Conservation (phyloP, 1,140 invertebrate species). For the Meloidogyne exigua region DNA sequence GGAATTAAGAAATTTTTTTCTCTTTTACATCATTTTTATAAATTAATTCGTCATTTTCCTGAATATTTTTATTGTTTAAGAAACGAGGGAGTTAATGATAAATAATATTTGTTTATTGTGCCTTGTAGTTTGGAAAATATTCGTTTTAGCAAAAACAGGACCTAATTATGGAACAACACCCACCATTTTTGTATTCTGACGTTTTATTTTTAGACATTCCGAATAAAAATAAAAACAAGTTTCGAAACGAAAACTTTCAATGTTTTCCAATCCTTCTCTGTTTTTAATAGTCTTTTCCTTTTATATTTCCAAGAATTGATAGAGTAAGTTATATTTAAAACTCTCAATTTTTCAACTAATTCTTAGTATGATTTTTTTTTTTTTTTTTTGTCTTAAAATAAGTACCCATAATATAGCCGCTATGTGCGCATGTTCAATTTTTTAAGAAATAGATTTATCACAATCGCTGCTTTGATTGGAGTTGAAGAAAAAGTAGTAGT, state of each 20-base stretch:
- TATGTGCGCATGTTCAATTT: not conserved
- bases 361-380: not conserved
- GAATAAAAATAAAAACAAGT: not conserved
- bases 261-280: not conserved
- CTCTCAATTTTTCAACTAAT: not conserved
- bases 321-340: not conserved
- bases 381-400: not conserved
- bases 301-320: not conserved
- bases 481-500: not conserved
- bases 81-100: too few relatives aligned
- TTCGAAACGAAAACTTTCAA: not conserved
- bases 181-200: too few relatives aligned
- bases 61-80: too few relatives aligned
- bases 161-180: too few relatives aligned
- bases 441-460: not conserved
- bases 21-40: too few relatives aligned
- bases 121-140: too few relatives aligned
- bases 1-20: too few relatives aligned
- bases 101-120: too few relatives aligned
- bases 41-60: too few relatives aligned
- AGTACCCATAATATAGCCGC: not conserved
- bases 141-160: too few relatives aligned
- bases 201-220: too few relatives aligned
- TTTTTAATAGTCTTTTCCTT: not conserved
- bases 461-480: slow-evolving; percentile 1